phyloP scores from a whole-genome alignment of 2,113 vertebrate species.

The Perca fluviatilis region DNA sequence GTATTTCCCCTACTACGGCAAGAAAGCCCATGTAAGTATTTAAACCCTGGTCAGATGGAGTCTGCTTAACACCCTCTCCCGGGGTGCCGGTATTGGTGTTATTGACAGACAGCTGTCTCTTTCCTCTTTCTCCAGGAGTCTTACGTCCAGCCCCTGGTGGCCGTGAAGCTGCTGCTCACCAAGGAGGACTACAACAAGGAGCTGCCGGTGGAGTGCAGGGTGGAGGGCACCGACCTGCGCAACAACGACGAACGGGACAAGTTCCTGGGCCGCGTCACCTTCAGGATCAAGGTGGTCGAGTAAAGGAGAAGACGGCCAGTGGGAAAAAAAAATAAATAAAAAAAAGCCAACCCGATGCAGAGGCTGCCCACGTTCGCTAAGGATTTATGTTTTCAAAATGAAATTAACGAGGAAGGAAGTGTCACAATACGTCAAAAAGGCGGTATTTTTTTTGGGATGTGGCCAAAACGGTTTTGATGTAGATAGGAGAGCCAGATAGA shows the following conservation, averaged over 20 bases:
- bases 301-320: slow-evolving; percentile 71
- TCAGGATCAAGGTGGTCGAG: slow-evolving; percentile 89
- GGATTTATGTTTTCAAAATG: slow-evolving; percentile 60
- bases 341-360: slow-evolving; percentile 41
- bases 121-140: slow-evolving; percentile 81
- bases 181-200: slow-evolving; percentile 87
- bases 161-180: slow-evolving; percentile 88
- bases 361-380: slow-evolving; percentile 63
- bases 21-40: slow-evolving; percentile 93
- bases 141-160: slow-evolving; percentile 95
- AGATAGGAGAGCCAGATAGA: slow-evolving; percentile 27
- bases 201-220: slow-evolving; percentile 91
- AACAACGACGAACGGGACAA: slow-evolving; percentile 94
- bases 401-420: slow-evolving; percentile 57
- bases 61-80: not conserved
- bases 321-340: too few species aligned
- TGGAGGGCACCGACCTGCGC: slow-evolving; percentile 90
- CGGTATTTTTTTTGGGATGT: slow-evolving; percentile 38
- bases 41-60: not conserved
- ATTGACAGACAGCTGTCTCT: slow-evolving; percentile 25
- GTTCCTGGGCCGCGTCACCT: slow-evolving; percentile 94
- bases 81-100: not conserved
- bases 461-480: slow-evolving; percentile 9
- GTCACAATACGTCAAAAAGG: slow-evolving; percentile 71
- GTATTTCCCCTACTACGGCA: slow-evolving; percentile 98